These are phyloP conservation scores for Charadrius vociferus DNA, from an alignment of 2,113 vertebrate genomes.

Conservation along the genomic window DNA sequence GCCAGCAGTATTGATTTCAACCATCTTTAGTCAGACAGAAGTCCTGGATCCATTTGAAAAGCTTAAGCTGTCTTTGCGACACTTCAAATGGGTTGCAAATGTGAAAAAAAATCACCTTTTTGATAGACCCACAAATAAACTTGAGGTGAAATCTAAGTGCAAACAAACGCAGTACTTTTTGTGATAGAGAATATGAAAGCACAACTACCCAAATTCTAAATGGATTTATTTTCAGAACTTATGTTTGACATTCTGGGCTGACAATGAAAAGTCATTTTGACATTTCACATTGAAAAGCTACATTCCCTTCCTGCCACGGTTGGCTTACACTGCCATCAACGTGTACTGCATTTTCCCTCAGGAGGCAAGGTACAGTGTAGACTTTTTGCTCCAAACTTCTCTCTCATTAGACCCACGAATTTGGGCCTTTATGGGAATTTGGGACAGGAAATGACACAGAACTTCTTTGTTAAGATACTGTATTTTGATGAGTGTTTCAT, in stretches of 20 bases:
- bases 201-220: not conserved
- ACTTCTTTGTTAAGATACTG: not conserved
- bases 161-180: not conserved
- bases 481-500: not conserved
- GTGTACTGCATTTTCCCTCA: not conserved
- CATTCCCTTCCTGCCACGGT: not conserved
- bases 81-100: not conserved
- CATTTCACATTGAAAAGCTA: not conserved
- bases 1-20: not conserved
- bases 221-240: constrained; percentile 36
- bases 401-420: not conserved
- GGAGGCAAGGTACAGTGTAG: not conserved
- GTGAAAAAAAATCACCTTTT: not conserved
- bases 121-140: not conserved
- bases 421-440: not conserved
- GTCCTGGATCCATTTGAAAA: not conserved
- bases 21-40: not conserved
- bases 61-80: not conserved
- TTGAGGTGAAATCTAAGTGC: not conserved
- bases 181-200: not conserved
- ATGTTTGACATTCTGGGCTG: constrained; percentile 8
- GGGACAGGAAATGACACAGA: not conserved
- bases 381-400: not conserved
- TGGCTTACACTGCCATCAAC: not conserved
- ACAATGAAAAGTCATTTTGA: constrained; percentile 55